Percentiles rank a stretch among this genome's conserved stretches.
These are phyloP conservation scores for Paralichthys olivaceus DNA, from an alignment of 2,113 vertebrate species.

Conservation along the genomic window DNA sequence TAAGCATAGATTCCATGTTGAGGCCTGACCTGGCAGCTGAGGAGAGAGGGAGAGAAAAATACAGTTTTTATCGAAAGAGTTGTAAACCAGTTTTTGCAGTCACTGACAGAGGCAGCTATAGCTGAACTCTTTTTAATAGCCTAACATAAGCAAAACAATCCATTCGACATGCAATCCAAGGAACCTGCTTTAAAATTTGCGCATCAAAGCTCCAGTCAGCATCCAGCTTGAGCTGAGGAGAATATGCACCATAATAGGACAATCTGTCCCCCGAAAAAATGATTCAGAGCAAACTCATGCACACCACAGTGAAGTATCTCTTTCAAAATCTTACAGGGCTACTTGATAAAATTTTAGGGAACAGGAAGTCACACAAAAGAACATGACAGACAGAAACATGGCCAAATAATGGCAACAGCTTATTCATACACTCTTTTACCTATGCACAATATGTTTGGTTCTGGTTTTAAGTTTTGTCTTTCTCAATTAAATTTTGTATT, in stretches of 20 bases:
- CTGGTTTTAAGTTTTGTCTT: too few relatives aligned
- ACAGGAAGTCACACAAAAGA: constrained; percentile 35
- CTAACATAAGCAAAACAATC: constrained; percentile 15
- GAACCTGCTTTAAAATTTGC: constrained; percentile 41
- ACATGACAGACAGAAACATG: neutral
- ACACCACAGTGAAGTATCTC: neutral
- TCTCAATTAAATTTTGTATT: too few relatives aligned
- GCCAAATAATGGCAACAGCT: neutral
- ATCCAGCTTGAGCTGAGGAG: constrained; percentile 7
- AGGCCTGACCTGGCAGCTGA: constrained; percentile 52
- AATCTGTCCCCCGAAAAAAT: constrained; percentile 29
- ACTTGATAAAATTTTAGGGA: constrained; percentile 16
- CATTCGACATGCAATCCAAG: constrained; percentile 21
- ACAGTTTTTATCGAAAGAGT: neutral
- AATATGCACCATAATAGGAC: constrained; percentile 12
- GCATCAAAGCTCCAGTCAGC: constrained; percentile 38
- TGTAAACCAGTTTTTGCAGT: neutral
- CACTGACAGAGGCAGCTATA: constrained; percentile 2
- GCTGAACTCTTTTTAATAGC: neutral
- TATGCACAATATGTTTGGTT: too few relatives aligned
- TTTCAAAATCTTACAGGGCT: constrained; percentile 21
- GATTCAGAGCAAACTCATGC: constrained; percentile 29
- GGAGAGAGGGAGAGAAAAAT: constrained; percentile 3
- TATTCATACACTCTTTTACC: neutral
- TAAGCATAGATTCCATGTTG: constrained; percentile 98